Evolutionary conservation across 1,140 invertebrate genomes (phyloP), one percentile per base, ranked within the genome.

Genomic region (Ridgeia piscesae): DNA sequence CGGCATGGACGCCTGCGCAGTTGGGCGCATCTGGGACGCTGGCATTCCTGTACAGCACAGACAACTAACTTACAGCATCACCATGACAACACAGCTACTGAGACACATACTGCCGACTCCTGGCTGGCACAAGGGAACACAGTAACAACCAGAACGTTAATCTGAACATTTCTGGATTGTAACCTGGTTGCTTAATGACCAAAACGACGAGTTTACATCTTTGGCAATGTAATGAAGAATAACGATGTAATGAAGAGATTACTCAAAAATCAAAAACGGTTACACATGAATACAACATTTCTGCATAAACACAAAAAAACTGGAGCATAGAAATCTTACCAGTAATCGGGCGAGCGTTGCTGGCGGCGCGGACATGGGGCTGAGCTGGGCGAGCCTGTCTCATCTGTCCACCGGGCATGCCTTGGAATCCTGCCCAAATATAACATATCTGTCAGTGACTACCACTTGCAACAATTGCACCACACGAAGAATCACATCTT

Each of bases 321-420:
- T 4, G 11, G 21, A 21, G 17, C 58, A 17, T 77, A 77, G 27
- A 77, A 77, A 21, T 77, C 58, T 77, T 42, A 21, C 97, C 97
- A 94, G 98, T 98, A 91, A 98, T 98, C 35, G 98, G 97, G 94
- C 98, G 97, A 42, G 98, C 97, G 77, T 97, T 97, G 91, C 97
- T 96, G 6, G 97, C 96, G 94, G 89, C 98, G 97, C 95, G 98
- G 96, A 48, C 91, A 35, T 48, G 91, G 34, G 33, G 91, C 77
- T 90, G 91, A 42, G 91, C 91, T 42, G 93, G 91, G 31, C 93
- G 34, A 27, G 91, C 48, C 42, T 92, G 93, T 9, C 92, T 35
- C 48, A 91, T 92, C 89, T 88, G 35, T 42, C 91, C 93, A 92
- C 91, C 91, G 17, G 93, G 35, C 89, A 90, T 90, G 8, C 89